Evolutionary conservation across 2,113 vertebrate species (phyloP), one percentile per base, ranked within the genome.

Genomic region (Oncorhynchus nerka): DNA sequence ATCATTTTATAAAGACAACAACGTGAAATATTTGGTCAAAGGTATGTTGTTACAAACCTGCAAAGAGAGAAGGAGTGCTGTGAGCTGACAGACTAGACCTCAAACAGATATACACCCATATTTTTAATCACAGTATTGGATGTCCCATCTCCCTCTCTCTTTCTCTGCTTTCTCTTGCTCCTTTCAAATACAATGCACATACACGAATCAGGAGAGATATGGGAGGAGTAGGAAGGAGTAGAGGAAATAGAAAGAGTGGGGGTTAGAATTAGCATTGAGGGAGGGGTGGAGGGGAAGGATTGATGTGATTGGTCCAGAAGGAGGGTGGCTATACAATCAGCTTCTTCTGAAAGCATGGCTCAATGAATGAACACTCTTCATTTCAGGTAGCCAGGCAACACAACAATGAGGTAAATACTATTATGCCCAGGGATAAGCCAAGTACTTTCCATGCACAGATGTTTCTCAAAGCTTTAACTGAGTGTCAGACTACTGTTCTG

Each of bases 31-130:
- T 30, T 73, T 2, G 57, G 59, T 73, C 71, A 73, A 49, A 11
- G 20, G n/a, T 64, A 15, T 73, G 26, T 64, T 61, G 20, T 64
- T 73, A 73, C 57, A 55, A 72, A 57, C 55, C 51, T 72, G 70
- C 4, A 12, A 24, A 30, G 28, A 11, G 26, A 62, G 55, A 73
- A 73, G 30, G 19, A 39, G 30, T 30, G 57, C 4, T 20, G 1
- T 3, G 45, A 3, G 49, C 13, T 5, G 22, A 71, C 39, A 15
- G 13, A 22, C 34, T 13, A 26, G 4, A 26, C 39, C n/a, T 5
- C 22, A 71, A 7, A 51, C 4, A 32, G 34, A 78, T 55, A 30
- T 34, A 69, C 13, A 57, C 19, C 13, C 55, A 57, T 57, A 20
- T 20, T 15, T 57, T 4, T 57, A 57, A 57, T 57, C 55, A 57